Evolutionary conservation across 1,140 invertebrate genomes (phyloP), one percentile per base, ranked within the genome.

Genomic region (Pissodes strobi): DNA sequence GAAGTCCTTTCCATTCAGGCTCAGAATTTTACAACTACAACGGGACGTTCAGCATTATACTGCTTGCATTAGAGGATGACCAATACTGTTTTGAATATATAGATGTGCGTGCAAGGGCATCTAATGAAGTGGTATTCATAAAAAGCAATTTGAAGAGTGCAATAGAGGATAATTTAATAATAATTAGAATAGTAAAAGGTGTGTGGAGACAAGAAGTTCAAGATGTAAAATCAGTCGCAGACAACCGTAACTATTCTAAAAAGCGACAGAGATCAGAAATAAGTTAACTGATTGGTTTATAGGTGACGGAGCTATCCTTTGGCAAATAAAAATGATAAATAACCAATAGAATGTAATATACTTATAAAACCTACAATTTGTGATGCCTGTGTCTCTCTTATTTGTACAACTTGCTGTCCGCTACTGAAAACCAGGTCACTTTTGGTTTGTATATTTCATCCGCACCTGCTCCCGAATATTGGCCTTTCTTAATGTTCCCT

Each of bases 241-340:
- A 43, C 15, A 43, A 13, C 39, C 39, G 39, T 17, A 43, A 43
- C 15, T 43, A 43, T 43, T 43, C 39, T 43, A 43, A 43, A 43
- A 43, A 43, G 39, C 39, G 5, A 13, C 39, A 43, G 9, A 43
- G 39, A 10, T 25, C 15, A 48, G 58, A 61, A 51, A 52, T 1
- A 52, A 52, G 34, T 61, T 25, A 17, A 19, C 49, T 61, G 34
- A 61, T 51, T 52, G 1, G 46, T 61, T 52, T 52, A 51, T 30
- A 21, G 41, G 25, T 59, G 56, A 53, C n/a, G 49, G 41, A 21
- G 52, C 51, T 64, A 18, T 64, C 12, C 43, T 52, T 64, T 48
- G 61, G 41, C 61, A 57, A 64, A 46, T 57, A 52, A 56, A 57
- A 30, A 57, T 39, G 43, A 46, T 64, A 57, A 45, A 56, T 53